phyloP scores from a whole-genome alignment of 2,113 vertebrate species.

The Peromyscus leucopus region DNA sequence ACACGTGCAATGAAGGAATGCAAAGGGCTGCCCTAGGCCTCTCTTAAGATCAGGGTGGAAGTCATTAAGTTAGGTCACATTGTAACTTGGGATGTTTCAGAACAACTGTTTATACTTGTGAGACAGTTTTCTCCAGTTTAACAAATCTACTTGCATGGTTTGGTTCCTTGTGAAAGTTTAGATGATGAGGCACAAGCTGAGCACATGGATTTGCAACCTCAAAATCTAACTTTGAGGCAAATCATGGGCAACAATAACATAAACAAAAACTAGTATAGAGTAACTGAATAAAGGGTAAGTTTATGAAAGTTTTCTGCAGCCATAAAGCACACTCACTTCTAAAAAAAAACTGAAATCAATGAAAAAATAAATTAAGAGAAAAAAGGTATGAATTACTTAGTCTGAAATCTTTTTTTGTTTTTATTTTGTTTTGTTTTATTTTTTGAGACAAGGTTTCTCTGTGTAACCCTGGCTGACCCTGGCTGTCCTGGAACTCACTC shows the following conservation, averaged over 20 bases:
- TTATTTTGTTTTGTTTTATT: not conserved
- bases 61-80: not conserved
- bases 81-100: not conserved
- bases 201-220: not conserved
- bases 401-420: not conserved
- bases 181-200: not conserved
- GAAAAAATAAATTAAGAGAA: not conserved
- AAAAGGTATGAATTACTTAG: not conserved
- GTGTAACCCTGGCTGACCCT: not conserved
- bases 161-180: constrained; percentile 59
- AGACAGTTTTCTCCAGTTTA: constrained; percentile 25
- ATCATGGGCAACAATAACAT: not conserved
- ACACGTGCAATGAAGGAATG: not conserved
- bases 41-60: not conserved
- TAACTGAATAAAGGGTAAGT: constrained; percentile 5
- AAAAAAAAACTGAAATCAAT: constrained; percentile 49
- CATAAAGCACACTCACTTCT: constrained; percentile 2
- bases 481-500: not conserved
- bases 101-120: not conserved
- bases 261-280: not conserved
- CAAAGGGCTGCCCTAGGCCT: not conserved
- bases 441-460: not conserved
- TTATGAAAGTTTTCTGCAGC: not conserved
- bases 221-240: not conserved
- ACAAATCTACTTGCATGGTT: not conserved